Evolutionary conservation across 1,140 invertebrate species (phyloP), one percentile per base, ranked within the genome.

Genomic region (Drosophila mayri): DNA sequence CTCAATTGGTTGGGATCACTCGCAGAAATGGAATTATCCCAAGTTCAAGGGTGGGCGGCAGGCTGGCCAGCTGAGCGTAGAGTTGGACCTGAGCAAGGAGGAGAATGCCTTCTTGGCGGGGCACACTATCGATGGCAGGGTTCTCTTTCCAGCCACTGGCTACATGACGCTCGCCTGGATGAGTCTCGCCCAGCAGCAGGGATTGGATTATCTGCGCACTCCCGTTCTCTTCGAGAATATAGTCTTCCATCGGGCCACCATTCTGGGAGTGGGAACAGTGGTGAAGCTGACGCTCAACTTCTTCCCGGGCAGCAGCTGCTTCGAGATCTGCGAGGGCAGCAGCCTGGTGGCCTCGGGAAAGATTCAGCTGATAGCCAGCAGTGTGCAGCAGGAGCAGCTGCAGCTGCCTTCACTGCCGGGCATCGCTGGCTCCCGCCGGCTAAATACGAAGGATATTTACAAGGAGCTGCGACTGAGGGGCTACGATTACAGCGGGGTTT

Each of bases 131-230:
- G 98, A 99, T 94, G 98, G 98, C 5, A 95, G 98, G 88, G 94
- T 99, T 38, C 93, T 99, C 0, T 99, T 98, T 93, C 99, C 99
- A n/a, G 98, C 98, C 46, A 99, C 98, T 44, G 98, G 98, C n/a
- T 99, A 99, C 87, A 93, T 99, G 92, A 95, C 96, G 1, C 92
- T 99, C 1, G 98, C 97, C 0, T 99, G 99, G 99, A 97, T 96
- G 93, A 97, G 97, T 2, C 95, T 99, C 61, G 98, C 98, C 1
- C 98, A 98, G 93, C 92, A 98, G 40, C 94, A 95, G 70, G 95
- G 96, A 14, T 93, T 94, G 38, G 96, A 97, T 55, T 96, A 94
- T 60, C 95, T 97, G 79, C 95, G 98, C 66, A 94, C 97, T 6
- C 95, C 98, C 1, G 95, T 99, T 0, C 93, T 97, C 5, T 94